phyloP scores from a whole-genome alignment of 2,113 vertebrate species.

The Odobenus rosmarus region DNA sequence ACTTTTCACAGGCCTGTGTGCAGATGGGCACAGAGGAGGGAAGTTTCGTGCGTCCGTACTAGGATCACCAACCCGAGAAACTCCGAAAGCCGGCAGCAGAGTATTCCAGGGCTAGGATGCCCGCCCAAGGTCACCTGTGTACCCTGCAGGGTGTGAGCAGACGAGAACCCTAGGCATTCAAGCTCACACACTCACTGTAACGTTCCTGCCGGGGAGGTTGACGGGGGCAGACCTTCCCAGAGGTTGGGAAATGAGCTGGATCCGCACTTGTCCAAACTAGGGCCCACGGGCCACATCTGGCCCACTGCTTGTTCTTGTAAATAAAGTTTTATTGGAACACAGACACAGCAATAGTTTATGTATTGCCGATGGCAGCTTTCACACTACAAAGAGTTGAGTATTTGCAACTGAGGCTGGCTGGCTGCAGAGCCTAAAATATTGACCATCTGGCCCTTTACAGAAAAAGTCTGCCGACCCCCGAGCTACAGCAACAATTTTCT shows the following conservation, averaged over 20 bases:
- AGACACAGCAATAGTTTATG: rapidly evolving
- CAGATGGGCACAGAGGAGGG: too few species aligned
- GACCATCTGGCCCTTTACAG: not conserved
- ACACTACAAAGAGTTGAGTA: rapidly evolving
- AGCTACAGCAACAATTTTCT: rapidly evolving
- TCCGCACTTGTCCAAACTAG: not conserved
- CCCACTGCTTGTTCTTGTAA: not conserved
- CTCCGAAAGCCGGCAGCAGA: not conserved
- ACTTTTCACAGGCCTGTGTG: not conserved
- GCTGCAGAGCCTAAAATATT: not conserved
- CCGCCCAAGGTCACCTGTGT: rapidly evolving
- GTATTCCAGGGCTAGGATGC: not conserved
- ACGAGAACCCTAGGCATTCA: rapidly evolving
- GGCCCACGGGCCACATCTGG: not conserved
- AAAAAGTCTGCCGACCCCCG: not conserved
- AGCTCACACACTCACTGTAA: rapidly evolving
- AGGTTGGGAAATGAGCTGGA: not conserved
- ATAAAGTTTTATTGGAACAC: not conserved
- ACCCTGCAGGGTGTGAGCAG: too few species aligned
- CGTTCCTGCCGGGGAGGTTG: rapidly evolving
- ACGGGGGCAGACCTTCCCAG: not conserved
- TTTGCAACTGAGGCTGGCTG: rapidly evolving
- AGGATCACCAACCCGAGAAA: not conserved
- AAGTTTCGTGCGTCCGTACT: rapidly evolving
- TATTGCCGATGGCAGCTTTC: not conserved